phyloP scores from a whole-genome alignment of 2,888 invertebrate species.

The Chalcosyrphus nemorum region DNA sequence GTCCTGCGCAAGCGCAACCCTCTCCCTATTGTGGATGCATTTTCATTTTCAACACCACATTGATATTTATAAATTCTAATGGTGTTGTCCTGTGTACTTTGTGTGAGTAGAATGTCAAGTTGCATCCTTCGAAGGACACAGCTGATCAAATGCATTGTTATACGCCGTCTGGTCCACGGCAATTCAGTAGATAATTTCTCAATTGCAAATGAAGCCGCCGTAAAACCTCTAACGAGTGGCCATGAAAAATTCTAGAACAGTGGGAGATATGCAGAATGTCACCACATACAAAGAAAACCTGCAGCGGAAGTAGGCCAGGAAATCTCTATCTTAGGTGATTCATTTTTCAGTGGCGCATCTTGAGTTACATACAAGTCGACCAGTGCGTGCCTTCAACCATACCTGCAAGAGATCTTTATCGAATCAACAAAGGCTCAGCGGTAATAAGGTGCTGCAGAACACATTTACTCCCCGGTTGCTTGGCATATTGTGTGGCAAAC shows the following conservation, averaged over 20 bases:
- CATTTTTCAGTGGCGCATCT: constrained; percentile 18
- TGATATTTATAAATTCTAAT: constrained; percentile 44
- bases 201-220: constrained; percentile 16
- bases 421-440: constrained; percentile 48
- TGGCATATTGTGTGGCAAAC: constrained; percentile 54
- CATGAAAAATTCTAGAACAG: constrained; percentile 30
- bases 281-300: background rate
- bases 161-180: background rate
- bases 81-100: background rate
- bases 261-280: constrained; percentile 2
- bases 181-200: background rate
- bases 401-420: constrained; percentile 17
- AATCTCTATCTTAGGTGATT: background rate
- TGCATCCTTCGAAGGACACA: constrained; percentile 37
- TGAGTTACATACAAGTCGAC: constrained; percentile 51
- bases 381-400: constrained; percentile 41
- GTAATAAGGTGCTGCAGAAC: constrained; percentile 25
- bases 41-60: constrained; percentile 44
- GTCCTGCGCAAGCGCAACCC: too few relatives aligned
- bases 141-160: constrained; percentile 46
- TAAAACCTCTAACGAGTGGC: constrained; percentile 40
- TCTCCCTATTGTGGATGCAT: constrained; percentile 42
- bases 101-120: constrained; percentile 44
- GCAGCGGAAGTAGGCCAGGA: constrained; percentile 37
- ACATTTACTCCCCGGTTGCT: constrained; percentile 40